phyloP scores from a whole-genome alignment of 2,797 vertebrate genomes.

The Argentina silus region DNA sequence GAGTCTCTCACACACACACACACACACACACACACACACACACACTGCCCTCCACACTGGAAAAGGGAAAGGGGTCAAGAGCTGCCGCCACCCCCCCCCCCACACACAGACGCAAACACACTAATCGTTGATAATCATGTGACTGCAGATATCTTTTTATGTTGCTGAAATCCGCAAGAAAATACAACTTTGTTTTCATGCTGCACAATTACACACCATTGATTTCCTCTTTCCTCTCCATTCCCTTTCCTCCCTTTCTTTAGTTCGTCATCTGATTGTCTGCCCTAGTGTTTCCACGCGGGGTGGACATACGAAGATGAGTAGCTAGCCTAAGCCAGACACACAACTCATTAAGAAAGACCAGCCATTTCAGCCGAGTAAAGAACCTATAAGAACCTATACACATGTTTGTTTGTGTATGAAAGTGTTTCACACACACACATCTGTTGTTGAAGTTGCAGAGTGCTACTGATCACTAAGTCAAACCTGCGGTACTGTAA shows the following conservation, averaged over 20 bases:
- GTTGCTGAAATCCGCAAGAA: not conserved
- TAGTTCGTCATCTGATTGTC: conserved; percentile 15
- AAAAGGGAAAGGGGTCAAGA: not conserved
- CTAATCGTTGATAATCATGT: not conserved
- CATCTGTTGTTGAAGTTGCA: too few species aligned
- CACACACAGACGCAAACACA: not conserved
- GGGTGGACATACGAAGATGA: not conserved
- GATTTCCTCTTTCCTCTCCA: not conserved
- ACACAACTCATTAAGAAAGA: not conserved
- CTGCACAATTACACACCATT: not conserved
- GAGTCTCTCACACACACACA: not conserved
- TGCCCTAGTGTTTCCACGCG: not conserved
- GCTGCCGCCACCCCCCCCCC: not conserved
- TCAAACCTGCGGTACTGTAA: too few species aligned
- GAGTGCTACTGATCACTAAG: too few species aligned
- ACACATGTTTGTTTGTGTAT: too few species aligned
- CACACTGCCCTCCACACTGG: not conserved
- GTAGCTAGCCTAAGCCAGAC: not conserved
- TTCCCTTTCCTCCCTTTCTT: conserved; percentile 15
- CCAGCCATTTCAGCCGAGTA: not conserved
- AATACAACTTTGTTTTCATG: not conserved
- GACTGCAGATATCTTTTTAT: not conserved
- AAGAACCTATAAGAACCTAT: too few species aligned
- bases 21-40: not conserved
- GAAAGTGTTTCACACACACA: not conserved